Base-by-base conservation (phyloP, 1,140 invertebrate species). In the Hylyphantes graminicola region DNA sequence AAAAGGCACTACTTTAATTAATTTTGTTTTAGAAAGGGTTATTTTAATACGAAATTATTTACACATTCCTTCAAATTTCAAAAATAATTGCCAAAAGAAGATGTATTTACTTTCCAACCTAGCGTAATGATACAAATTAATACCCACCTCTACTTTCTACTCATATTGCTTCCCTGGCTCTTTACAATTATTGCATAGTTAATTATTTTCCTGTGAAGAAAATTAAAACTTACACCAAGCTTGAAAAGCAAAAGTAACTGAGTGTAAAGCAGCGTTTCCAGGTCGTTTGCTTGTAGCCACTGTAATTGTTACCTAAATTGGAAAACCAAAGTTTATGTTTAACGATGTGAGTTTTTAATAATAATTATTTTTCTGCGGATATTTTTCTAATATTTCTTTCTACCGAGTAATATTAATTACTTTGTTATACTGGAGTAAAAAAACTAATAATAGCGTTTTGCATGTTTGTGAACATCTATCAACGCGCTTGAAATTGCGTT, bases 141-240 rank as follows among this genome's bases (percentile, higher is more conserved):
- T n/a, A 12, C 48, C n/a, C n/a, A 48, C 21, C n/a, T 48, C 50
- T 19, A 70, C 54, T 70, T 70, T 35, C 35, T 68, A n/a, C n/a
- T 59, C n/a, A 13, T 59, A 13, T 7, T 35, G 64, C n/a, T 53
- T 70, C 53, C 68, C 5, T 17, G 10, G 15, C 50, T n/a, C 50
- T 51, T 70, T 51, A 51, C 50, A 51, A 70, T 70, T 70, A 53
- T 70, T 70, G 35, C 68, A 15, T 51, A 54, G 68, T 53, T 70
- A 70, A 70, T 70, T 70, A 70, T 70, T 70, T 70, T 70, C 68
- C 54, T 51, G 50, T 21, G n/a, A 15, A 54, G 68, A 70, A 70
- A 70, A 70, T 70, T 70, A 70, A 70, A 70, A 70, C 54, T 70
- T 70, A 48, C 51, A 70, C 67, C 53, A 17, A 17, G n/a, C n/a